These are phyloP conservation scores for Acanthornis magna DNA, from an alignment of 2,797 vertebrate species.

Conservation along the genomic window DNA sequence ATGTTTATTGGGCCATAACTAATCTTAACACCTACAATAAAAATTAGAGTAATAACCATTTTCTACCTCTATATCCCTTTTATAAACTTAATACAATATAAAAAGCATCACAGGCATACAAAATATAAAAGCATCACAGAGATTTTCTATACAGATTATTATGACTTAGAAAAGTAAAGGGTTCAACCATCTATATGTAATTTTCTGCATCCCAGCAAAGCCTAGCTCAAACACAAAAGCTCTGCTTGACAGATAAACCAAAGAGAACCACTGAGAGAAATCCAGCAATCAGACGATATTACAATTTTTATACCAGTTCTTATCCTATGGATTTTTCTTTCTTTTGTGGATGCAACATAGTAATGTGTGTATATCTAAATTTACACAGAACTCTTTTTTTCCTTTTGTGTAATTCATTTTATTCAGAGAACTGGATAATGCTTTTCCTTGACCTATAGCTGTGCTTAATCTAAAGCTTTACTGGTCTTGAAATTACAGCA, in stretches of 20 bases:
- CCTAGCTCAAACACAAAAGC: neutral
- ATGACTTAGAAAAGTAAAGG: neutral
- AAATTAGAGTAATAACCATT: neutral
- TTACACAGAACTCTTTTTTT: neutral
- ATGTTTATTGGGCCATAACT: neutral
- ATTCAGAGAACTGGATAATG: neutral
- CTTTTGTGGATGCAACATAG: neutral
- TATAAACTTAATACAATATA: neutral
- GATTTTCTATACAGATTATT: neutral
- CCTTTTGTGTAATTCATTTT: neutral
- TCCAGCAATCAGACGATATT: neutral
- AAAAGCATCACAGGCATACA: neutral
- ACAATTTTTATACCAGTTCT: neutral
- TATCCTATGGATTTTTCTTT: neutral
- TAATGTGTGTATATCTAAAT: neutral
- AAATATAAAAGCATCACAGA: neutral
- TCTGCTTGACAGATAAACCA: neutral
- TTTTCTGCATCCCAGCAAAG: neutral
- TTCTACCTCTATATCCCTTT: neutral
- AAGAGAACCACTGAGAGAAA: neutral
- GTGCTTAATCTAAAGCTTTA: neutral
- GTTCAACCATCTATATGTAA: neutral
- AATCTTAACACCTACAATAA: neutral
- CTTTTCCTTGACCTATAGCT: neutral
- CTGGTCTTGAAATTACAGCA: neutral